phyloP scores from a whole-genome alignment of 2,888 invertebrate genomes.

The Ophion costatus region DNA sequence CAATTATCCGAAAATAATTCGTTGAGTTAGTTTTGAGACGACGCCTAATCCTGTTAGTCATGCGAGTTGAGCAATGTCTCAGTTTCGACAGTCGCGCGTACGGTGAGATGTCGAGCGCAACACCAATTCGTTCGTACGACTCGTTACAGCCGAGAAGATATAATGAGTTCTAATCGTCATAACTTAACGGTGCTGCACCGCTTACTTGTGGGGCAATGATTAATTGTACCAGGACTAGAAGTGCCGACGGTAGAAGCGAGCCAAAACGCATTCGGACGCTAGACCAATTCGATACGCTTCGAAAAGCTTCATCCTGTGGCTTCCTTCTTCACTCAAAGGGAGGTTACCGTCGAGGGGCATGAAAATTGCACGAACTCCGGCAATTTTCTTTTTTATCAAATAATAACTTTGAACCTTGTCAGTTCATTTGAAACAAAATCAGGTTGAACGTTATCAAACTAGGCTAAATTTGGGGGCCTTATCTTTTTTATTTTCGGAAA shows the following conservation, averaged over 20 bases:
- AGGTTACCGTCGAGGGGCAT: too few relatives aligned
- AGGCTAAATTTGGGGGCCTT: too few relatives aligned
- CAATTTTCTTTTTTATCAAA: too few relatives aligned
- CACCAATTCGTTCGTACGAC: slow-evolving; percentile 48
- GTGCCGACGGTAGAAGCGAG: slow-evolving; percentile 2
- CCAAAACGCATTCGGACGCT: not conserved
- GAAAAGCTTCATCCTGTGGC: slow-evolving; percentile 18
- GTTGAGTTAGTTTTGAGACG: slow-evolving; percentile 4
- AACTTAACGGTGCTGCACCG: slow-evolving; percentile 69
- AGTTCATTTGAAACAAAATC: too few relatives aligned
- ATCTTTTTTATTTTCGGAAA: too few relatives aligned
- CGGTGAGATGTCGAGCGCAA: slow-evolving; percentile 34
- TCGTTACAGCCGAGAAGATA: slow-evolving; percentile 58
- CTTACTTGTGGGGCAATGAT: slow-evolving; percentile 74
- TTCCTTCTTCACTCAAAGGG: not conserved
- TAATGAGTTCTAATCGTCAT: slow-evolving; percentile 73
- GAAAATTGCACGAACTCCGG: too few relatives aligned
- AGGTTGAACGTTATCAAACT: too few relatives aligned
- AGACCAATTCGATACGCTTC: slow-evolving; percentile 40
- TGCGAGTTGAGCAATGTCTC: slow-evolving; percentile 23
- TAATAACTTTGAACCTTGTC: too few relatives aligned
- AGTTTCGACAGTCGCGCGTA: slow-evolving; percentile 45
- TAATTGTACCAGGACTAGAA: slow-evolving; percentile 67
- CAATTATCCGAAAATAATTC: not conserved
- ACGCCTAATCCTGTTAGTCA: slow-evolving; percentile 29